Evolutionary conservation across 2,113 vertebrate genomes (phyloP), one percentile per base, ranked within the genome.

Genomic region (Elachura formosa): DNA sequence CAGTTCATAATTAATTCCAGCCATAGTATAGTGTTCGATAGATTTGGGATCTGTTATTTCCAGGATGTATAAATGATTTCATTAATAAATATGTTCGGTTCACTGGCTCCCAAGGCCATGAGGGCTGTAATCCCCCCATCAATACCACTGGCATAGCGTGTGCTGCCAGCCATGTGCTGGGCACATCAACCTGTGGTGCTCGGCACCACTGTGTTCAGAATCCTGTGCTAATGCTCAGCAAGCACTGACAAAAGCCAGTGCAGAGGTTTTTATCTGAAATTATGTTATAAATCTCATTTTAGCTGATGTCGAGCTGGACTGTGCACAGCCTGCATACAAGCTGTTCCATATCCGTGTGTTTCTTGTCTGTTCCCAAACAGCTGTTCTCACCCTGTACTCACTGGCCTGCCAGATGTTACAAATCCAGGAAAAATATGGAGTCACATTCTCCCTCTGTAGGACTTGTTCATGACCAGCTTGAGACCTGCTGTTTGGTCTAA

Each of bases 401-500:
- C 48, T 74, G 51, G 59, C 68, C 71, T 82, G 67, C 77, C 91
- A 87, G 92, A 93, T 93, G 87, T 91, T 95, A 93, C 81, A 84
- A 77, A 84, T 81, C 80, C 56, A 51, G 69, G 31, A 49, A 54
- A 96, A 94, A 71, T 55, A 61, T 14, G 54, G 67, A 88, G 36
- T n/a, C 51, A 45, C 49, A 38, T 79, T 77, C 64, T 80, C 25
- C 43, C 61, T 72, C 51, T 9, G 10, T 31, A 46, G 74, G 71
- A 85, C 83, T 89, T 80, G 43, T 0, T 79, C 54, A 31, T 48
- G 78, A 54, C 74, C 84, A 93, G 73, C 73, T 89, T 93, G 89
- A 92, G 87, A 87, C 64, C 36, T 81, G 61, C 89, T 93, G 68
- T 87, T 95, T 85, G 67, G 48, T 91, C 93, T 90, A 72, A 66